Conservation (phyloP, 2,113 vertebrate genomes). For the Jaculus jaculus region DNA sequence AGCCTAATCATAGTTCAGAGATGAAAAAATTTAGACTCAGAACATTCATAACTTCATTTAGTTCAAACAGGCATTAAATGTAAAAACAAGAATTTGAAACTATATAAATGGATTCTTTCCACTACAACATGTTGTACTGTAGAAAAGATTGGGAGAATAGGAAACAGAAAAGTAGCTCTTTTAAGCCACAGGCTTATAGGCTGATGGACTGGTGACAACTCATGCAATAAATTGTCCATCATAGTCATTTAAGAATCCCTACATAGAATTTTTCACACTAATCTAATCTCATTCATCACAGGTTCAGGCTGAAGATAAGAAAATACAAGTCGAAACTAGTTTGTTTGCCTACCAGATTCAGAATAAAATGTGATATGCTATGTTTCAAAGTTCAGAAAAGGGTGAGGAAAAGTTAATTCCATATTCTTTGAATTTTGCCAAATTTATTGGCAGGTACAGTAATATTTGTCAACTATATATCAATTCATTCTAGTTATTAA, state of each 20-base stretch:
- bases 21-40: neutral
- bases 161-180: neutral
- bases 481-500: neutral
- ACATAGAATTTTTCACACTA: neutral
- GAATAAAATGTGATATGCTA: neutral
- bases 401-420: neutral
- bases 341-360: neutral
- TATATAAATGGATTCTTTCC: neutral
- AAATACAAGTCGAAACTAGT: neutral
- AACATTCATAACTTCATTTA: neutral
- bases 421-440: neutral
- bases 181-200: neutral
- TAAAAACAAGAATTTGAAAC: neutral
- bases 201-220: neutral
- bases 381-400: neutral
- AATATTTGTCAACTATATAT: neutral
- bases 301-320: neutral
- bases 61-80: neutral
- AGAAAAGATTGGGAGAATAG: neutral
- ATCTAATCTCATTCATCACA: neutral
- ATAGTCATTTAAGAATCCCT: neutral
- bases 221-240: neutral
- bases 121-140: neutral
- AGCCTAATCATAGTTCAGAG: neutral
- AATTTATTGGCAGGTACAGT: neutral